These are phyloP conservation scores for Drosophila ananassae DNA, from an alignment of 1,140 invertebrate genomes.

Conservation along the genomic window DNA sequence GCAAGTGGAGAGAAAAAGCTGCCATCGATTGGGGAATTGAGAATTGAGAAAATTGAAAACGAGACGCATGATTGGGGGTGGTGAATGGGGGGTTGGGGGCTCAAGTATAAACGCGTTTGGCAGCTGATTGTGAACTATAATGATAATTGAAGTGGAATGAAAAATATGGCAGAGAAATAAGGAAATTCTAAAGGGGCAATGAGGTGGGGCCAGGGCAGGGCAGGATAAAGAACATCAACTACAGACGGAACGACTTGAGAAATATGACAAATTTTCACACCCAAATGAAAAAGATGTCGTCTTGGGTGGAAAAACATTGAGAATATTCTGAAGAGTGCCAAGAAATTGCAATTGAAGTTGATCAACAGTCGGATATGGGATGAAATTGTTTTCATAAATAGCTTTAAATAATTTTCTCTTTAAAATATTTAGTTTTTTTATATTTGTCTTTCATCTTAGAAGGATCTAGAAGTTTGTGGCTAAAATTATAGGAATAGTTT, in stretches of 20 bases:
- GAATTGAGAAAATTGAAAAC: conserved; percentile 67
- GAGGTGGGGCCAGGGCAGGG: neutral
- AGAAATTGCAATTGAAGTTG: conserved; percentile 39
- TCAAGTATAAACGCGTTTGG: conserved; percentile 39
- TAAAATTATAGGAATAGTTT: neutral
- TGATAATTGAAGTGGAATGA: conserved; percentile 54
- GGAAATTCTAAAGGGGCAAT: neutral
- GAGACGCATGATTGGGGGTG: conserved; percentile 54
- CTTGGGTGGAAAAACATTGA: neutral
- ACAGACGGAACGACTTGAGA: conserved; percentile 42
- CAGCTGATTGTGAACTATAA: conserved; percentile 59
- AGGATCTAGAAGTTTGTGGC: neutral
- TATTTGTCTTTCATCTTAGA: neutral
- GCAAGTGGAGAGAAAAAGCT: conserved; percentile 30
- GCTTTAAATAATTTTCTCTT: too few relatives aligned
- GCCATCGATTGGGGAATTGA: conserved; percentile 62
- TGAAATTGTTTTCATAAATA: too few relatives aligned
- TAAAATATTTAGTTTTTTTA: too few relatives aligned
- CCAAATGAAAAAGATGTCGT: conserved; percentile 26
- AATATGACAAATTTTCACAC: conserved; percentile 46
- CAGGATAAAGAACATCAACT: conserved; percentile 25
- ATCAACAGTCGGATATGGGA: conserved; percentile 24
- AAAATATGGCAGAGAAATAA: conserved; percentile 27
- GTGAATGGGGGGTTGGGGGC: neutral
- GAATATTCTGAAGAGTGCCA: conserved; percentile 6